Percentiles rank a stretch among this genome's conserved stretches.
phyloP scores from a whole-genome alignment of 2,113 vertebrate genomes.

The Cavia aperea region DNA sequence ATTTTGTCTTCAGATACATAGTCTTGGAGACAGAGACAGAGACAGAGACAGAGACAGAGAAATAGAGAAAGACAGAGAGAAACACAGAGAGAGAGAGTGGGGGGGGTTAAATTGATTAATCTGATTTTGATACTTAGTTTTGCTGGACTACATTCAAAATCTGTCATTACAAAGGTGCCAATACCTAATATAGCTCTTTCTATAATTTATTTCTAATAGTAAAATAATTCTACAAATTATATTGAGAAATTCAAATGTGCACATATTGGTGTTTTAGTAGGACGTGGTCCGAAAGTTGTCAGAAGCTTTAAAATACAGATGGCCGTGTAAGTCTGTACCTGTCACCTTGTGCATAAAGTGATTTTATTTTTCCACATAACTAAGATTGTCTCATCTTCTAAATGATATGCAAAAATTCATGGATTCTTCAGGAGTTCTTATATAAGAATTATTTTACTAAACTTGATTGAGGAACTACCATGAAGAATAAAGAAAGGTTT shows the following conservation, averaged over 20 bases:
- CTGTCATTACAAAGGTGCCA: not conserved
- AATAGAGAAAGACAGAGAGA: not conserved
- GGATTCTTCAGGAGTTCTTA: not conserved
- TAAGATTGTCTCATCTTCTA: not conserved
- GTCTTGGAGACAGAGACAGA: not conserved
- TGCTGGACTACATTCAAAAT: not conserved
- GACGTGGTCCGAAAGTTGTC: not conserved
- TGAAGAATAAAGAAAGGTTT: not conserved
- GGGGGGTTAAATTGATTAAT: not conserved
- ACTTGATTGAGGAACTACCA: not conserved
- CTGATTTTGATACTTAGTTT: slow-evolving; percentile 11
- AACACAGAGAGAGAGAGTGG: not conserved
- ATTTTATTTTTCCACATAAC: slow-evolving; percentile 12
- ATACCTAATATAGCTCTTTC: not conserved
- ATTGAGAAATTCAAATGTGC: not conserved
- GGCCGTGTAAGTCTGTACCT: not conserved
- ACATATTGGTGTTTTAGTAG: not conserved
- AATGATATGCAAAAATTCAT: not conserved
- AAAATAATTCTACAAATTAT: not conserved
- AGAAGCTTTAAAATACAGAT: not conserved
- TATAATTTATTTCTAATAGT: not conserved
- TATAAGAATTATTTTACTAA: not conserved
- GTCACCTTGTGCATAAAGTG: not conserved
- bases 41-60: no score
- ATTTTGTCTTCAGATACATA: not conserved